phyloP scores from a whole-genome alignment of 2,113 vertebrate genomes.

The Canis aureus region DNA sequence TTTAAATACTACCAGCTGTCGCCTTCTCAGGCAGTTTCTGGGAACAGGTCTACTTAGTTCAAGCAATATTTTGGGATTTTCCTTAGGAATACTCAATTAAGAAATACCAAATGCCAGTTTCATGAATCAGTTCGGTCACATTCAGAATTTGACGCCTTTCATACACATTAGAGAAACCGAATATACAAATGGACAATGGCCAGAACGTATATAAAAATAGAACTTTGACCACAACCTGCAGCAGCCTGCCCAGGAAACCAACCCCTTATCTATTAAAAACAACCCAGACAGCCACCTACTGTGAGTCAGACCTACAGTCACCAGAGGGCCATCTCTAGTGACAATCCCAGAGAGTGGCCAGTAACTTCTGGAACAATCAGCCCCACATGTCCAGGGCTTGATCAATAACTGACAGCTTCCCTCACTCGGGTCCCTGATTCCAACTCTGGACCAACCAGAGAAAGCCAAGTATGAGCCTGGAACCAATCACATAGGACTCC shows the following conservation, averaged over 20 bases:
- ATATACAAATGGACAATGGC: rapidly evolving
- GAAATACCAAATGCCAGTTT: not conserved
- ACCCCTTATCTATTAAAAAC: not conserved
- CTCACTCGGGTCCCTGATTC: too few species aligned
- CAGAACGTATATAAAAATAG: not conserved
- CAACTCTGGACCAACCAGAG: not conserved
- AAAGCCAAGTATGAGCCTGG: not conserved
- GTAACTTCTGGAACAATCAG: not conserved
- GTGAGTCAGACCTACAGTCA: not conserved
- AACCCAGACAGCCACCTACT: not conserved
- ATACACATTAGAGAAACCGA: not conserved
- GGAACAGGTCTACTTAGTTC: not conserved
- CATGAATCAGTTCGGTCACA: not conserved
- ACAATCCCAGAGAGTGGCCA: not conserved
- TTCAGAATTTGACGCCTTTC: not conserved
- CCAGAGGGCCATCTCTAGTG: not conserved
- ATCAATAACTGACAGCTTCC: not conserved
- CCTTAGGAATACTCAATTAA: not conserved
- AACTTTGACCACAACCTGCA: not conserved
- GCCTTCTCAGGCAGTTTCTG: conserved; percentile 11
- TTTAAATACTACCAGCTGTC: conserved; percentile 56
- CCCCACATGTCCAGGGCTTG: not conserved
- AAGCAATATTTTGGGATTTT: not conserved
- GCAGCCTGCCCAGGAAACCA: not conserved
- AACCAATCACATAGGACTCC: not conserved